Conservation (phyloP, 2,113 vertebrate species). For the Eonycteris spelaea region DNA sequence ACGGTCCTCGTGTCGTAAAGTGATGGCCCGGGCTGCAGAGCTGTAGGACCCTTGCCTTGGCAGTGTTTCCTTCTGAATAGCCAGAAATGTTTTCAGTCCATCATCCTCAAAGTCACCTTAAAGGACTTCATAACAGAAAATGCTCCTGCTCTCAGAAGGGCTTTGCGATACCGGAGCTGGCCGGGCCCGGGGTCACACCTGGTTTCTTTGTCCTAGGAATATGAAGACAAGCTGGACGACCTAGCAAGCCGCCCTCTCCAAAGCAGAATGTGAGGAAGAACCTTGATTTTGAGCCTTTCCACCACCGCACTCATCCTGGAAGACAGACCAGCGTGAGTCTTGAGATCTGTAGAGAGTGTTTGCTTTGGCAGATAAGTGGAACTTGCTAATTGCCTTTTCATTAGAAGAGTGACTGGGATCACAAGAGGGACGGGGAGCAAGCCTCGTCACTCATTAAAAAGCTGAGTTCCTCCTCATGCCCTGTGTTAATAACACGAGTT, state of each 20-base stretch:
- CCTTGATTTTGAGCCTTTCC: conserved; percentile 96
- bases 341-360: not conserved
- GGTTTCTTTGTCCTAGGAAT: conserved; percentile 88
- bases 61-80: not conserved
- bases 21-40: fast-evolving
- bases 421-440: not conserved
- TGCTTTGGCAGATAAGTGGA: not conserved
- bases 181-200: not conserved
- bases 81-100: not conserved
- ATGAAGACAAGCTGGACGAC: conserved; percentile 93
- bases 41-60: fast-evolving
- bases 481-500: not conserved
- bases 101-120: fast-evolving
- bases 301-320: conserved; percentile 97
- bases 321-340: conserved; percentile 94
- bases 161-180: not conserved
- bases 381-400: fast-evolving
- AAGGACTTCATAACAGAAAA: not conserved
- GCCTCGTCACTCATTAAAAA: fast-evolving
- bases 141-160: not conserved
- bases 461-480: fast-evolving
- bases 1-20: fast-evolving
- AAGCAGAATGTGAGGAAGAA: conserved; percentile 94
- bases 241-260: conserved; percentile 89
- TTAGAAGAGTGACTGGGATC: not conserved